Conservation (phyloP, 2,113 vertebrate genomes). For the Nerophis ophidion region DNA sequence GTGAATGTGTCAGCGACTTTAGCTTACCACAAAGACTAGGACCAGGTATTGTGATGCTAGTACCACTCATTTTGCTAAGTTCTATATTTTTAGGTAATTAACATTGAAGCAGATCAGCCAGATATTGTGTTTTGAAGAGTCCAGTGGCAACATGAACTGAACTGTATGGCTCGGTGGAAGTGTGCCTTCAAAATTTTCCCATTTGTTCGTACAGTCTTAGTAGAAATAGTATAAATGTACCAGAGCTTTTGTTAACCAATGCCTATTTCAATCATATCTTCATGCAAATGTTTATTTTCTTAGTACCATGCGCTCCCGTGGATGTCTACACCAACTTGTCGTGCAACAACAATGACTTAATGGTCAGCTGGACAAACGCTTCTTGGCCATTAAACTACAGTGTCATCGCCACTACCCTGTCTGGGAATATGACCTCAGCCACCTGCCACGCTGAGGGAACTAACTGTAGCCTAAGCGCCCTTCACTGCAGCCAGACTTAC, state of each 20-base stretch:
- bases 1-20: slow-evolving; percentile 47
- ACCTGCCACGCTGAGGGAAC: slow-evolving; percentile 32
- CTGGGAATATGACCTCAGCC: slow-evolving; percentile 7
- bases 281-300: slow-evolving; percentile 5
- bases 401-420: slow-evolving; percentile 20
- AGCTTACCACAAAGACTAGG: slow-evolving; percentile 42
- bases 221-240: too few relatives aligned
- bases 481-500: slow-evolving; percentile 61
- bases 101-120: too few relatives aligned
- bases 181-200: too few relatives aligned
- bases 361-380: slow-evolving; percentile 51
- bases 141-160: too few relatives aligned
- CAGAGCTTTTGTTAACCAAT: too few relatives aligned
- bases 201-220: too few relatives aligned
- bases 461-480: slow-evolving; percentile 47
- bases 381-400: slow-evolving; percentile 44
- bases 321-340: slow-evolving; percentile 34
- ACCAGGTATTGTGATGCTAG: slow-evolving; percentile 43
- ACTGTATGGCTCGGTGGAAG: too few relatives aligned
- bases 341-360: slow-evolving; percentile 43
- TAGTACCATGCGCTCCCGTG: slow-evolving; percentile 62
- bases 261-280: neutral
- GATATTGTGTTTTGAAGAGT: too few relatives aligned
- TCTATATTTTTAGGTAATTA: too few relatives aligned
- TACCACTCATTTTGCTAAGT: neutral